phyloP scores from a whole-genome alignment of 2,113 vertebrate species.

The Rynchops niger region DNA sequence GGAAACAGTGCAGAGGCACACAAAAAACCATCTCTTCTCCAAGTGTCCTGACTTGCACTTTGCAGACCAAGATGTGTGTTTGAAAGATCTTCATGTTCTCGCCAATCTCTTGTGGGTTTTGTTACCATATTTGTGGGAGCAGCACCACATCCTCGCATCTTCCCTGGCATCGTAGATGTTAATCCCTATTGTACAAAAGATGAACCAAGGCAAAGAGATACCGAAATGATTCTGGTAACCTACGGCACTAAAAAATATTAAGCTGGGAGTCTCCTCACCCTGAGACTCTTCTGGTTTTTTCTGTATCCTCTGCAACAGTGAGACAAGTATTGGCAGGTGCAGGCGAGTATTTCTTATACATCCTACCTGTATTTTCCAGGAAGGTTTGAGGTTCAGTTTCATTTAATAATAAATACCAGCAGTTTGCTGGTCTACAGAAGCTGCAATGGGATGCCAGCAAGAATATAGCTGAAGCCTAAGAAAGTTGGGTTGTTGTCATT shows the following conservation, averaged over 20 bases:
- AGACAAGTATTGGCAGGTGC: not conserved
- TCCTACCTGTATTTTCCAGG: not conserved
- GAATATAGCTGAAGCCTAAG: not conserved
- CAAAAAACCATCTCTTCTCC: not conserved
- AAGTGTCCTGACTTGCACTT: not conserved
- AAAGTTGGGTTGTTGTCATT: not conserved
- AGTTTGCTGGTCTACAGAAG: not conserved
- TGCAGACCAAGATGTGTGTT: not conserved
- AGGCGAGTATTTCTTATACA: not conserved
- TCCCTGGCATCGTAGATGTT: not conserved
- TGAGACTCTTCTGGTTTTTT: not conserved
- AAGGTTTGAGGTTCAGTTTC: not conserved
- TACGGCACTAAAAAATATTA: not conserved
- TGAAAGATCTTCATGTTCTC: not conserved
- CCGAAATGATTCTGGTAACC: not conserved
- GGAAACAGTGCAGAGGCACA: not conserved
- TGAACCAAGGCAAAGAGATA: not conserved
- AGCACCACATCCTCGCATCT: not conserved
- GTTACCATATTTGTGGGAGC: not conserved
- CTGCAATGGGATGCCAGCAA: not conserved
- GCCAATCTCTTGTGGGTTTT: not conserved
- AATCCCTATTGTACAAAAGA: not conserved
- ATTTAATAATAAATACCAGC: not conserved
- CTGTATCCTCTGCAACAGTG: not conserved
- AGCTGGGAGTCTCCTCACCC: not conserved